Evolutionary conservation across 2,113 vertebrate species (phyloP), one percentile per base, ranked within the genome.

Genomic region (Salvelinus namaycush): DNA sequence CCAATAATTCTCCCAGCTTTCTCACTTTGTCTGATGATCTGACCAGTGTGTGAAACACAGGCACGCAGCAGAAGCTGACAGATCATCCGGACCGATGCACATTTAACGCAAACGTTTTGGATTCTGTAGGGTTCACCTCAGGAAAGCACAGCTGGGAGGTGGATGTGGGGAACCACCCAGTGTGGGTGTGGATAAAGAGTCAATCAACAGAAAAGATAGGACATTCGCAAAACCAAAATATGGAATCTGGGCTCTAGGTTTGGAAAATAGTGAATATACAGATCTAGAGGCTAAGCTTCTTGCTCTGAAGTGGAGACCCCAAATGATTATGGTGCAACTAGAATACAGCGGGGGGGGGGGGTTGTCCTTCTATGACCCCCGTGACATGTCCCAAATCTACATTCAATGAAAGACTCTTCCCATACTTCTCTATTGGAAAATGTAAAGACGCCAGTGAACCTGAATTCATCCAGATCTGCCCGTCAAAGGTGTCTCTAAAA

Each of bases 1-100:
- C 29, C 29, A 31, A 31, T 5, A 31, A 0, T 31, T 31, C 29
- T 31, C 29, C 29, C 29, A 31, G 3, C 29, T 60, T 26, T 5
- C 77, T 79, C 5, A 13, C 24, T n/a, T 27, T 75, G 54, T 75
- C 67, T 54, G 77, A 79, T 29, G 72, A 79, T 54, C 31, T 31
- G 31, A 31, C 5, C 44, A 48, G 67, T 18, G 54, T 70, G 49
- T 64, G 54, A 14, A n/a, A 69, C 5, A 49, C 54, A 11, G 68
- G 59, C 16, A 39, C 27, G 9, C 44, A 31, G 11, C 54, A 49
- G 26, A 14, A 74, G 24, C 54, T 75, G 5, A 66, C 77, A 5
- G 54, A 69, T 16, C 70, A 69, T 26, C 74, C 73, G 48, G 77
- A 78, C 31, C 59, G 78, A 59, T 64, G 64, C 27, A 27, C 3